phyloP scores from a whole-genome alignment of 2,888 invertebrate genomes.

The Agrochola macilenta region DNA sequence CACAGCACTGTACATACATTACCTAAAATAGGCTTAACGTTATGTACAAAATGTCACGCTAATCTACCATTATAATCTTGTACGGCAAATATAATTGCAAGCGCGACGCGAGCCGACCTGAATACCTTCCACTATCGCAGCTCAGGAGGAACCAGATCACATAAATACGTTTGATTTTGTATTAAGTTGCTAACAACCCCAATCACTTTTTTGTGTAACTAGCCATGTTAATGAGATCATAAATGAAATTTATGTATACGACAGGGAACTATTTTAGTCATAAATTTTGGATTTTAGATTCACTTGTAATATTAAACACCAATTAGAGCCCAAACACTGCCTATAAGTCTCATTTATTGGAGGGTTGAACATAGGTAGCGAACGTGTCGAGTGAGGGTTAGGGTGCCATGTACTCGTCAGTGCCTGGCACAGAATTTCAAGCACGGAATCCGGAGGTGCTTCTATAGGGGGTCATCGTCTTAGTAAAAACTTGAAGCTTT shows the following conservation, averaged over 20 bases:
- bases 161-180: constrained; percentile 51
- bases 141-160: constrained; percentile 37
- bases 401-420: constrained; percentile 80
- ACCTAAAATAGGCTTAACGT: constrained; percentile 51
- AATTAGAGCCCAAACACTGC: constrained; percentile 66
- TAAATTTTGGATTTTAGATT: constrained; percentile 49
- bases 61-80: constrained; percentile 68
- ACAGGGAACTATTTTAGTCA: constrained; percentile 21
- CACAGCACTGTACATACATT: constrained; percentile 40
- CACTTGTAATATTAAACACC: constrained; percentile 63
- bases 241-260: constrained; percentile 33
- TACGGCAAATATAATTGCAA: constrained; percentile 75
- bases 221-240: constrained; percentile 52
- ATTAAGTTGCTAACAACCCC: constrained; percentile 63
- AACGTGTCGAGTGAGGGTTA: constrained; percentile 75
- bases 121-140: constrained; percentile 72
- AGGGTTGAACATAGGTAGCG: constrained; percentile 71
- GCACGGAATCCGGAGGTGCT: constrained; percentile 71
- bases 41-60: constrained; percentile 64
- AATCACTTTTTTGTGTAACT: constrained; percentile 31
- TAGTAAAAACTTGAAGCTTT: constrained; percentile 53
- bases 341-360: constrained; percentile 67
- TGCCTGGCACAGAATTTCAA: constrained; percentile 78
- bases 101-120: constrained; percentile 73
- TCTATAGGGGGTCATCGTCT: constrained; percentile 63